Evolutionary conservation across 2,113 vertebrate species (phyloP), one percentile per base, ranked within the genome.

Genomic region (Campylorhamphus procurvoides): DNA sequence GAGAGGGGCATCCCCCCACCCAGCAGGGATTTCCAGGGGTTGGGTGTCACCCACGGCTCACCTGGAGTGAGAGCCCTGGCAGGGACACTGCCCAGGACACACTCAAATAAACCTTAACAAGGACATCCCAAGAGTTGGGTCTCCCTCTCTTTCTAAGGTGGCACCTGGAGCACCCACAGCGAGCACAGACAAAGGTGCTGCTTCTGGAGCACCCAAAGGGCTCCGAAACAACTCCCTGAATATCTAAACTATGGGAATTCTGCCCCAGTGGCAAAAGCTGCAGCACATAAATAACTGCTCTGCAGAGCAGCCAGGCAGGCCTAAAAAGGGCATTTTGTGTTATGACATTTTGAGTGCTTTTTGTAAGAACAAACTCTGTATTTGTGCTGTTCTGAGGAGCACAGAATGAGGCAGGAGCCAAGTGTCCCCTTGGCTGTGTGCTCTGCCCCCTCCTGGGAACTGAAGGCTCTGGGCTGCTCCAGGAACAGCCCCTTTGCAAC

Each of bases 381-480:
- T 28, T 63, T 47, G 33, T 66, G 5, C 72, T 42, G 27, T 24
- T n/a, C 12, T 9, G 10, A 72, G 1, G 12, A 90, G 28, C 22
- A 63, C 33, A 39, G 55, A 60, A 28, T 1, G 24, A 90, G 52
- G 3, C 53, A 47, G 19, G 15, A 64, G 24, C 19, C 4, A 18
- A 22, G 31, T 17, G 9, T 14, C 19, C 3, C 18, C 18, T 7
- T 2, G 17, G 31, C 24, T 14, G 15, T 44, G 40, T 23, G 58
- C 55, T 62, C 59, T 35, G 75, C 47, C 27, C 31, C 77, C 35
- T 49, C 62, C 83, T 9, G 37, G 29, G 53, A 84, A 29, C 67
- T 44, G 19, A 85, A 47, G 1, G 3, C 49, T 42, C 59, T 14
- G 8, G 23, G 27, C 0, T 33, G 24, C 22, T 3, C 31, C 27